Percentiles rank a stretch among this genome's conserved stretches.
phyloP scores from a whole-genome alignment of 2,113 vertebrate genomes.

The Phalacrocorax carbo region DNA sequence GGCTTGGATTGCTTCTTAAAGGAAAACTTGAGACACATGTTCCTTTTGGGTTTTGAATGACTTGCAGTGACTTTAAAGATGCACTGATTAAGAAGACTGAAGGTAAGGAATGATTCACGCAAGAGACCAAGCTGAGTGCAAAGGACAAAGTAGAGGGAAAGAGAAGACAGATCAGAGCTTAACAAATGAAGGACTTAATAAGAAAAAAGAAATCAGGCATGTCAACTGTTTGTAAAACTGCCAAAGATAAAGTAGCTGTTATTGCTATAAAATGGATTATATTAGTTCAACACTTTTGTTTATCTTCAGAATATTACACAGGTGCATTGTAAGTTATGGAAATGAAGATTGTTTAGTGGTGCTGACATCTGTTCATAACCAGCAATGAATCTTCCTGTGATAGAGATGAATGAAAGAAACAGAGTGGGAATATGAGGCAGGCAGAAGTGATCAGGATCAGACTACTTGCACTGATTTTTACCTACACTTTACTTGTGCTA shows the following conservation, averaged over 20 bases:
- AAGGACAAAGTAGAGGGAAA: not conserved
- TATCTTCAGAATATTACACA: not conserved
- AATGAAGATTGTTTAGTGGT: not conserved
- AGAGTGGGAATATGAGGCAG: not conserved
- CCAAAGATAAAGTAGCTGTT: not conserved
- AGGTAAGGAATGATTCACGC: not conserved
- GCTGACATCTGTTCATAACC: not conserved
- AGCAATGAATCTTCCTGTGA: not conserved
- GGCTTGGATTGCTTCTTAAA: not conserved
- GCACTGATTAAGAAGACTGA: not conserved
- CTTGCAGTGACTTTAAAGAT: not conserved
- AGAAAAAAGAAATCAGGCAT: not conserved
- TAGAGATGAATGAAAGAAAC: not conserved
- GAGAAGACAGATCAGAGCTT: not conserved
- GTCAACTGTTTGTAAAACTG: not conserved
- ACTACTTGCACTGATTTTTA: not conserved
- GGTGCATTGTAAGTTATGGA: not conserved
- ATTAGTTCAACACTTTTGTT: not conserved
- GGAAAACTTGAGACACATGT: not conserved
- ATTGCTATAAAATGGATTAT: not conserved
- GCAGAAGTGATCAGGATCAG: not conserved
- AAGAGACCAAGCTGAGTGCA: not conserved
- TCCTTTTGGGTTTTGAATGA: not conserved
- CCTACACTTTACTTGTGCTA: not conserved
- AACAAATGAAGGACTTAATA: not conserved